A percentile compares a stretch with the other conserved stretches of the same genome.
phyloP scores from a whole-genome alignment of 1,140 invertebrate genomes.

The Acromyrmex charruanus region DNA sequence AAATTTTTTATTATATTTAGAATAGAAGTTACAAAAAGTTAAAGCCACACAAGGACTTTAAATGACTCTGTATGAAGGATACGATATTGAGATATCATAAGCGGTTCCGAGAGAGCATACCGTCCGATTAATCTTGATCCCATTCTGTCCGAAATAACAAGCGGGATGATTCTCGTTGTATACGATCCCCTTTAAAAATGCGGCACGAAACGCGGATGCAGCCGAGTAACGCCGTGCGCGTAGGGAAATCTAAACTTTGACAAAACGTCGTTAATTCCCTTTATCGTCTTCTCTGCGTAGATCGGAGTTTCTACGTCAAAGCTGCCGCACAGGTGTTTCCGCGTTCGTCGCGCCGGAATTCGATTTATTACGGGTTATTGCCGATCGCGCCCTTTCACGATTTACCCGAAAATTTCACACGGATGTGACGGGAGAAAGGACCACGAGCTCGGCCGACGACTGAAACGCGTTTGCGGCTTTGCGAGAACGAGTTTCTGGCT shows the following conservation, averaged over 20 bases:
- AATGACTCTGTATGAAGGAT: background rate
- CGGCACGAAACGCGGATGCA: constrained; percentile 15
- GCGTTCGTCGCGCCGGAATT: constrained; percentile 20
- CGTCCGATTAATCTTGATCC: constrained; percentile 3
- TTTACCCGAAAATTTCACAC: constrained; percentile 53
- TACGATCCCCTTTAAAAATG: constrained; percentile 60
- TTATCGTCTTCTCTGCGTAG: constrained; percentile 20
- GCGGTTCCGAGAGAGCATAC: background rate
- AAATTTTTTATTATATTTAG: background rate
- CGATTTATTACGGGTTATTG: constrained; percentile 56
- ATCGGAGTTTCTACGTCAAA: constrained; percentile 16
- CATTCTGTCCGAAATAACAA: background rate
- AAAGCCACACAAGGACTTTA: background rate
- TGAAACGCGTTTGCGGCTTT: constrained; percentile 51
- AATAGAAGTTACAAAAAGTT: background rate
- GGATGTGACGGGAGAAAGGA: constrained; percentile 48
- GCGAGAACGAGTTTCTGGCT: constrained; percentile 48
- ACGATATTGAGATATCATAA: background rate
- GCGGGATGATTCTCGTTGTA: constrained; percentile 1
- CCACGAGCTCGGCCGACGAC: constrained; percentile 4
- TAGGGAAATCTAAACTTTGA: constrained; percentile 50
- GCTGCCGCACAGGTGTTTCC: constrained; percentile 8
- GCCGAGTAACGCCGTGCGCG: background rate
- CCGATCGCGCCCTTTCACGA: constrained; percentile 42
- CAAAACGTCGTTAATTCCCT: constrained; percentile 51